Percentiles rank a stretch among this genome's conserved stretches.
phyloP scores from a whole-genome alignment of 1,140 invertebrate species.

The Meloidogyne floridensis region DNA sequence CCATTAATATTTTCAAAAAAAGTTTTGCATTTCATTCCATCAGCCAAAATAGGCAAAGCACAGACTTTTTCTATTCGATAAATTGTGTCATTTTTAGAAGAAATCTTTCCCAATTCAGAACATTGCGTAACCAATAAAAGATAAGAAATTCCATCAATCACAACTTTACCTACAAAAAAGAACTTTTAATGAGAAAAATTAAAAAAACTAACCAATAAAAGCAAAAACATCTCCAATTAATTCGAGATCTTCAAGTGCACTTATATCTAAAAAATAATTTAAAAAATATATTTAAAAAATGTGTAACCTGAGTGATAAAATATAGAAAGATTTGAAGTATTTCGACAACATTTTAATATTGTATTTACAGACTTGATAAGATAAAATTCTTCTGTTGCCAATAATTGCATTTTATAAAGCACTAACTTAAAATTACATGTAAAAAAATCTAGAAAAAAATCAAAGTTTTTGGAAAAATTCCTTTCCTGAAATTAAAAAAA shows the following conservation, averaged over 20 bases:
- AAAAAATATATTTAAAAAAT: too few species aligned
- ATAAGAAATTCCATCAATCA: conserved; percentile 35
- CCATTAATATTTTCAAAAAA: conserved; percentile 32
- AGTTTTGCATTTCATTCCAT: conserved; percentile 35
- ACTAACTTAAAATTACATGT: background rate
- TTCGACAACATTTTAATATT: conserved; percentile 44
- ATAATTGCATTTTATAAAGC: conserved; percentile 41
- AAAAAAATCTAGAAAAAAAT: too few species aligned
- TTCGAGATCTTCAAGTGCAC: conserved; percentile 43
- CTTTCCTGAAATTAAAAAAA: too few species aligned
- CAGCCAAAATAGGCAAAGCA: conserved; percentile 46
- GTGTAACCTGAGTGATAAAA: conserved; percentile 41
- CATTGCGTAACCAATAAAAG: conserved; percentile 38
- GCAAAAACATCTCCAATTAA: conserved; percentile 41
- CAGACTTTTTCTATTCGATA: conserved; percentile 46
- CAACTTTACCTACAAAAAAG: conserved; percentile 22
- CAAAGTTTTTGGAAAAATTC: too few species aligned
- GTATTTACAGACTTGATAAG: conserved; percentile 47
- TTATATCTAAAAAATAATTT: conserved; percentile 43
- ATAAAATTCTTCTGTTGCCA: conserved; percentile 38
- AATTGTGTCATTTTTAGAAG: conserved; percentile 20
- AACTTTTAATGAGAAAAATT: background rate
- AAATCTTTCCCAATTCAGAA: conserved; percentile 26
- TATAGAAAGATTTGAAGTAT: conserved; percentile 39
- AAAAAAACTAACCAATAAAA: conserved; percentile 39